phyloP scores from a whole-genome alignment of 2,113 vertebrate genomes.

The Zapornia atra region DNA sequence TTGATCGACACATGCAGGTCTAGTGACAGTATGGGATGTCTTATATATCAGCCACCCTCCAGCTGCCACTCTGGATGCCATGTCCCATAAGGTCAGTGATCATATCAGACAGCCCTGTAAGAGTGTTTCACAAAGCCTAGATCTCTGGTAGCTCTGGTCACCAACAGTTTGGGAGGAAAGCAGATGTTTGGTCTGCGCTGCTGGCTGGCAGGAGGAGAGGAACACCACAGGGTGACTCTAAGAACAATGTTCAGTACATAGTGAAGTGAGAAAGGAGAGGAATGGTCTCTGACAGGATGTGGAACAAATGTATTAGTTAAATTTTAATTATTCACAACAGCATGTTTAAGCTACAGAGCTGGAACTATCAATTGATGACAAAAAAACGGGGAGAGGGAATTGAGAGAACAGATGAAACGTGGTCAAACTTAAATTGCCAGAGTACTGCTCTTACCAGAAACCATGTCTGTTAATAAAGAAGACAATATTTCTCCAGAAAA shows the following conservation, averaged over 20 bases:
- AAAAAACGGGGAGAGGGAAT: background rate
- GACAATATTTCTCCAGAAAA: background rate
- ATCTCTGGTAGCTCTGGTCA: background rate
- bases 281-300: background rate
- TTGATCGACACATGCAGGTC: accelerated
- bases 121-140: background rate
- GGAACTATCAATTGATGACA: background rate
- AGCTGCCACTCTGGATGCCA: background rate
- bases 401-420: background rate
- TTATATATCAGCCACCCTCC: background rate
- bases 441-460: background rate
- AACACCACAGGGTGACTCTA: background rate
- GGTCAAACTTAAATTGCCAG: background rate
- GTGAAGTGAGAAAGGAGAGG: background rate
- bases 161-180: background rate
- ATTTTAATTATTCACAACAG: background rate
- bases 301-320: background rate
- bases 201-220: background rate
- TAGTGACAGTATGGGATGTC: background rate
- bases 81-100: background rate
- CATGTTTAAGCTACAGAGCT: background rate
- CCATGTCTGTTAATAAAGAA: background rate
- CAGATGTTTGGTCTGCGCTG: background rate
- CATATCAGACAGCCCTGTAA: background rate
- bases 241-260: background rate